phyloP scores from a whole-genome alignment of 2,888 invertebrate genomes.

The Caenorhabditis becei region DNA sequence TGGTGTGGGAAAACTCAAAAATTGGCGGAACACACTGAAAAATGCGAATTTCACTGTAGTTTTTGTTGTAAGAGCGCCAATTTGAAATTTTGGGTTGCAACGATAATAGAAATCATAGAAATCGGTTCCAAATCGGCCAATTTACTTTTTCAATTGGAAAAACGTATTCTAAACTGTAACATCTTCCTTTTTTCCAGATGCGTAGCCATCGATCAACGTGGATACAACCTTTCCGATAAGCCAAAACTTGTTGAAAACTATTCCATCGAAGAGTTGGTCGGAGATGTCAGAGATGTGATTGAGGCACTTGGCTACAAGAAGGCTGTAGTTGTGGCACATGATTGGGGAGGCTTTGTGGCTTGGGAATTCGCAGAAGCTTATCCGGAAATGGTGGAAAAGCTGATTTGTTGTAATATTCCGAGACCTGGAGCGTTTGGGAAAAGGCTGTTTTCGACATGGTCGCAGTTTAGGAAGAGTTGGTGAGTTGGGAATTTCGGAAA shows the following conservation, averaged over 20 bases:
- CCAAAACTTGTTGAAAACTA: constrained; percentile 86
- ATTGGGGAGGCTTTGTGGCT: constrained; percentile 87
- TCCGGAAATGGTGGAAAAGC: constrained; percentile 84
- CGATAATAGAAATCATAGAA: too few species aligned
- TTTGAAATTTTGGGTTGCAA: too few species aligned
- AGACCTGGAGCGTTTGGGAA: constrained; percentile 87
- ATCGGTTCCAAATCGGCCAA: too few species aligned
- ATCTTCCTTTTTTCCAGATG: constrained; percentile 85
- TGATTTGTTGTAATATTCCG: constrained; percentile 87
- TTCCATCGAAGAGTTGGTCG: constrained; percentile 85
- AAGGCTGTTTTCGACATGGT: constrained; percentile 81
- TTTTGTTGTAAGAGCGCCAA: too few species aligned
- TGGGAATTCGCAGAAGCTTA: constrained; percentile 83
- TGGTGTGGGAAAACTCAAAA: too few species aligned
- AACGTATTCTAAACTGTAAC: too few species aligned
- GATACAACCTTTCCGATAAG: constrained; percentile 89
- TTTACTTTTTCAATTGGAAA: too few species aligned
- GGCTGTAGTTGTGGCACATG: constrained; percentile 60
- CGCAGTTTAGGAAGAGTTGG: constrained; percentile 68
- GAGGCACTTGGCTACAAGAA: constrained; percentile 83
- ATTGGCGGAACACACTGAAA: too few species aligned
- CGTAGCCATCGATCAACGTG: constrained; percentile 88
- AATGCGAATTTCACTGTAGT: too few species aligned
- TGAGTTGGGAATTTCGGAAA: constrained; percentile 6
- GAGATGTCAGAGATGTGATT: constrained; percentile 86